A percentile compares a stretch with the other conserved stretches of the same genome.
Conservation (phyloP, 2,797 vertebrate species). For the Sebastes miniatus region DNA sequence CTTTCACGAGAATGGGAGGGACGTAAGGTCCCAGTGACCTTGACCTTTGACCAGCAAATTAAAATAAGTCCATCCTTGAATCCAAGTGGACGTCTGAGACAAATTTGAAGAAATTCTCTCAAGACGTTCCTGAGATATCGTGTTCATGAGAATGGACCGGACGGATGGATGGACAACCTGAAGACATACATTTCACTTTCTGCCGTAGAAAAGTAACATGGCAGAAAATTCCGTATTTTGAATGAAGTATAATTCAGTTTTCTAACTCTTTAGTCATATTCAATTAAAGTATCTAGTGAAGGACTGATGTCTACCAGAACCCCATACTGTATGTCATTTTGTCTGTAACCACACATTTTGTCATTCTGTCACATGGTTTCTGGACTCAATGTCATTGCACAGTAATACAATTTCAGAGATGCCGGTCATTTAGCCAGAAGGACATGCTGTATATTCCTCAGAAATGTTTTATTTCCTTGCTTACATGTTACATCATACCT, state of each 20-base stretch:
- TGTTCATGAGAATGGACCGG: background rate
- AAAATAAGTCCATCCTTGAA: rapidly evolving
- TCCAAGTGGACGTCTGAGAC: background rate
- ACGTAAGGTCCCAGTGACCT: background rate
- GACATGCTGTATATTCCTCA: background rate
- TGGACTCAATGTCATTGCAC: background rate
- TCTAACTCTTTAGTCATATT: background rate
- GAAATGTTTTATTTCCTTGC: background rate
- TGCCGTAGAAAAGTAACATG: background rate
- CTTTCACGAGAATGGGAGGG: too few relatives aligned
- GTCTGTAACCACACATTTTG: background rate
- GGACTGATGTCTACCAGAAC: constrained; percentile 9
- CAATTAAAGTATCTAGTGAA: background rate
- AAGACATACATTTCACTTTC: background rate
- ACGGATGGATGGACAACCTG: background rate
- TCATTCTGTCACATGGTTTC: constrained; percentile 1
- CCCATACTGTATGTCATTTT: background rate
- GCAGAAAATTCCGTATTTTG: background rate
- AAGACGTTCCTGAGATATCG: background rate
- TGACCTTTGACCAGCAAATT: background rate
- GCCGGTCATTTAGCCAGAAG: background rate
- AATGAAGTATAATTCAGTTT: background rate
- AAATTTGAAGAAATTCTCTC: background rate
- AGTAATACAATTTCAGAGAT: constrained; percentile 1
- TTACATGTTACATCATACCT: background rate